These are phyloP conservation scores for Zosterops hypoxanthus DNA, from an alignment of 2,113 vertebrate genomes.

Conservation along the genomic window DNA sequence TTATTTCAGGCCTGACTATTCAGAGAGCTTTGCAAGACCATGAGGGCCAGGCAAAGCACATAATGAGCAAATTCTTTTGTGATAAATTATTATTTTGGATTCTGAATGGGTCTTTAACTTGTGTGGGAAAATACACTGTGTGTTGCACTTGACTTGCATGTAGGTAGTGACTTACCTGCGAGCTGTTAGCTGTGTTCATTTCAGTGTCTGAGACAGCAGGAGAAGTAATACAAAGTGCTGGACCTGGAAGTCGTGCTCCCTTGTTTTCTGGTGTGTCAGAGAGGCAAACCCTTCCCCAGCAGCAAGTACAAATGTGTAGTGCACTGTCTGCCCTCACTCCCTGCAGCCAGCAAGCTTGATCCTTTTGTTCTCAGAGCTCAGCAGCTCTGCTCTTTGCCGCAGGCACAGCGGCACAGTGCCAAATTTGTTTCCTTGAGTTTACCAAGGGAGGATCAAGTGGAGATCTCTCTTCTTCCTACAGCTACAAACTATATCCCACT, in stretches of 20 bases:
- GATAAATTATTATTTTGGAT: conserved; percentile 68
- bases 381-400: neutral
- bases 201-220: neutral
- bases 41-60: conserved; percentile 30
- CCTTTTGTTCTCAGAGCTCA: neutral
- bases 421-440: neutral
- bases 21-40: conserved; percentile 52
- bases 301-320: fast-evolving
- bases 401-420: neutral
- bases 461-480: neutral
- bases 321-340: neutral
- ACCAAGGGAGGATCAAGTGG: neutral
- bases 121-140: conserved; percentile 16
- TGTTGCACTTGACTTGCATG: neutral
- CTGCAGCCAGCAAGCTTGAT: neutral
- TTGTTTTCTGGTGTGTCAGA: conserved; percentile 7
- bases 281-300: neutral
- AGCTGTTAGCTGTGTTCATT: neutral
- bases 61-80: conserved; percentile 67
- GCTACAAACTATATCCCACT: neutral
- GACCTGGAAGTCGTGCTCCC: neutral
- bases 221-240: neutral
- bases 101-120: conserved; percentile 48
- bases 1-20: conserved; percentile 65
- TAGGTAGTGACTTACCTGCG: neutral